Conservation (phyloP, 1,140 invertebrate genomes). For the Nasonia vitripennis region DNA sequence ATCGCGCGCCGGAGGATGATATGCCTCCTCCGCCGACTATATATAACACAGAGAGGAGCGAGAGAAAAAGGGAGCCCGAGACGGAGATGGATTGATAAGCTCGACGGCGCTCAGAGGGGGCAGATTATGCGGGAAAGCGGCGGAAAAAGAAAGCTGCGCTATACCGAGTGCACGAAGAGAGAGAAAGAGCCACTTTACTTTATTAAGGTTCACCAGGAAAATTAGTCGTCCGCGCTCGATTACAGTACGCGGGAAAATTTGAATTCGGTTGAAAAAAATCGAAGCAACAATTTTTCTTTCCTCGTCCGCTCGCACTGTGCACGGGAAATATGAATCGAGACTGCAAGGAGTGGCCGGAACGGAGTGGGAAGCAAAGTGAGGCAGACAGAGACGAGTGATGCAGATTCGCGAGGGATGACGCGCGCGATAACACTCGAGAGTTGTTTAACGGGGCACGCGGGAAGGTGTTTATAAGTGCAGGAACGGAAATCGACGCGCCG, state of each 20-base stretch:
- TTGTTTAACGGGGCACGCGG: neutral
- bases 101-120: too few species aligned
- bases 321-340: neutral
- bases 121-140: too few species aligned
- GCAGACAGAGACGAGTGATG: neutral
- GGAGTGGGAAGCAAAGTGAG: neutral
- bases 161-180: too few species aligned
- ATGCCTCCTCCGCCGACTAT: neutral
- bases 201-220: neutral
- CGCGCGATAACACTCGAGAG: neutral
- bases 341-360: neutral
- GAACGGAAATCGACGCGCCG: neutral
- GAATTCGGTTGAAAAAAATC: neutral
- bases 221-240: neutral
- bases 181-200: neutral
- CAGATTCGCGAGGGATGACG: neutral
- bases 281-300: too few species aligned
- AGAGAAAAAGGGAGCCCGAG: neutral
- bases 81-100: conserved; percentile 4
- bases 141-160: too few species aligned
- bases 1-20: neutral
- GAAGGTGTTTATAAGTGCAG: neutral
- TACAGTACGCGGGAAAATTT: neutral
- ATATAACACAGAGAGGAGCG: neutral
- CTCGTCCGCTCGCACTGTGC: too few species aligned